phyloP scores from a whole-genome alignment of 2,113 vertebrate species.

The human region GRCh38 chr9:107107001-107107500 shows the following conservation, averaged over 20 bases:
- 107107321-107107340: background rate
- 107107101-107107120: rapidly evolving
- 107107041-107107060: background rate
- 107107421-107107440: background rate
- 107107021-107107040: background rate
- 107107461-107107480: background rate
- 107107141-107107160: background rate
- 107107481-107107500: background rate
- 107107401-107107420: background rate
- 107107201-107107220: background rate
- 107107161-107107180: background rate
- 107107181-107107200: background rate
- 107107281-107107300: background rate
- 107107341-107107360: background rate
- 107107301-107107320: background rate
- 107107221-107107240: background rate
- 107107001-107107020: background rate
- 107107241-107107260: background rate
- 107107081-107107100: background rate
- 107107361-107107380: background rate
- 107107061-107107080: background rate
- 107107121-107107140: background rate
- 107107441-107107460: background rate
- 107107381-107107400: background rate
- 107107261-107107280: background rate